A percentile compares a stretch with the other conserved stretches of the same genome.
These are phyloP conservation scores for Ctenodactylus gundi DNA, from an alignment of 2,113 vertebrate species.

Conservation along the genomic window DNA sequence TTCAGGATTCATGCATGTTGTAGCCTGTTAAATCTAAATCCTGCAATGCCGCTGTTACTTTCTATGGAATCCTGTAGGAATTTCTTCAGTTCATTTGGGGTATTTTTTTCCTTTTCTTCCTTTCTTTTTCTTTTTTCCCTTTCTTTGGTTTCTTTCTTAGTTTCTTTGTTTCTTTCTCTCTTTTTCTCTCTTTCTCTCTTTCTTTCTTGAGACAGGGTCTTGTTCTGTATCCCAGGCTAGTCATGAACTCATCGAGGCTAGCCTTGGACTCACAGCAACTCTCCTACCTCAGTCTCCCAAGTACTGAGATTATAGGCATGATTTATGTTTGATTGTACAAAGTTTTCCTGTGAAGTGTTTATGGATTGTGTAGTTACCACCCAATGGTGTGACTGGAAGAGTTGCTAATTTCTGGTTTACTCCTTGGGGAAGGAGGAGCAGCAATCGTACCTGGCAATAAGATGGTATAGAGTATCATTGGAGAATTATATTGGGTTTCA, in stretches of 20 bases:
- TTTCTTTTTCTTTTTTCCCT: too few species aligned
- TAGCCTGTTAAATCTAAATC: not conserved
- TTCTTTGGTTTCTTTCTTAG: not conserved
- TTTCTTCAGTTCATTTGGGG: not conserved
- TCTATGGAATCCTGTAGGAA: not conserved
- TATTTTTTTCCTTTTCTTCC: too few species aligned
- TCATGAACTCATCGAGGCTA: too few species aligned
- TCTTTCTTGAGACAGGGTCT: too few species aligned
- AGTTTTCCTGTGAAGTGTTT: not conserved
- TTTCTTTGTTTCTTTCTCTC: not conserved
- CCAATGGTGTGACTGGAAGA: not conserved
- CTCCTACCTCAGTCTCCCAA: too few species aligned
- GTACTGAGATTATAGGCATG: too few species aligned
- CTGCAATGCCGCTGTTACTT: not conserved
- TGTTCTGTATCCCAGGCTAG: too few species aligned
- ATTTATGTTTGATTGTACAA: not conserved
- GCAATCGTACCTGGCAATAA: not conserved
- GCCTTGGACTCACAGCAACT: too few species aligned
- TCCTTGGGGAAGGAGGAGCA: not conserved
- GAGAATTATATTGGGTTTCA: constrained; percentile 20
- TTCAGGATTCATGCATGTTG: not conserved
- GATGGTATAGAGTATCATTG: not conserved
- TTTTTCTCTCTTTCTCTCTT: too few species aligned
- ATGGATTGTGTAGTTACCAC: not conserved
- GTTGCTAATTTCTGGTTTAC: constrained; percentile 2